These are phyloP conservation scores for Fundulus diaphanus DNA, from an alignment of 2,797 vertebrate genomes.

Conservation along the genomic window DNA sequence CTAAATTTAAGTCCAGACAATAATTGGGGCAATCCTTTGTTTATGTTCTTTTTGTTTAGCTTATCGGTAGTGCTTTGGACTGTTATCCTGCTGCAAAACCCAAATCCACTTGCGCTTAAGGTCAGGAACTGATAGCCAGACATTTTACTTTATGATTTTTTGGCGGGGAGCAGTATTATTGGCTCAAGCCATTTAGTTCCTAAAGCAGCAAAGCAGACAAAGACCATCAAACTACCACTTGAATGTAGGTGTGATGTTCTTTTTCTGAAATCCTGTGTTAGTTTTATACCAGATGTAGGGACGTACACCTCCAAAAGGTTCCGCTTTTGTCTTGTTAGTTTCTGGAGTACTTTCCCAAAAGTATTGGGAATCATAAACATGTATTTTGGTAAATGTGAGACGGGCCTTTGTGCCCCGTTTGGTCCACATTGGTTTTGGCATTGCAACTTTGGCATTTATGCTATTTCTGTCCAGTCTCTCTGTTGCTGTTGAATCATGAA, in stretches of 20 bases:
- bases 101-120: neutral
- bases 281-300: no score
- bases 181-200: neutral
- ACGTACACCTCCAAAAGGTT: no score
- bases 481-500: neutral
- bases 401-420: no score
- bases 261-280: no score
- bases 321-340: neutral
- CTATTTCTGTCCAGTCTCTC: no score
- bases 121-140: neutral
- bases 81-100: no score
- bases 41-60: neutral
- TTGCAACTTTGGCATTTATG: no score
- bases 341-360: neutral
- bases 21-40: neutral
- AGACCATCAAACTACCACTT: conserved; percentile 3
- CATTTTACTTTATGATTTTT: neutral
- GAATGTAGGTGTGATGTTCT: no score
- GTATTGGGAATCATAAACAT: neutral
- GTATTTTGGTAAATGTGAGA: no score
- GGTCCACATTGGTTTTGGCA: no score
- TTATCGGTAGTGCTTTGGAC: no score
- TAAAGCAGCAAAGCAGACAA: neutral
- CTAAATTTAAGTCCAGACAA: neutral
- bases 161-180: neutral